phyloP scores from a whole-genome alignment of 2,888 invertebrate genomes.

The Trimorus sp. region DNA sequence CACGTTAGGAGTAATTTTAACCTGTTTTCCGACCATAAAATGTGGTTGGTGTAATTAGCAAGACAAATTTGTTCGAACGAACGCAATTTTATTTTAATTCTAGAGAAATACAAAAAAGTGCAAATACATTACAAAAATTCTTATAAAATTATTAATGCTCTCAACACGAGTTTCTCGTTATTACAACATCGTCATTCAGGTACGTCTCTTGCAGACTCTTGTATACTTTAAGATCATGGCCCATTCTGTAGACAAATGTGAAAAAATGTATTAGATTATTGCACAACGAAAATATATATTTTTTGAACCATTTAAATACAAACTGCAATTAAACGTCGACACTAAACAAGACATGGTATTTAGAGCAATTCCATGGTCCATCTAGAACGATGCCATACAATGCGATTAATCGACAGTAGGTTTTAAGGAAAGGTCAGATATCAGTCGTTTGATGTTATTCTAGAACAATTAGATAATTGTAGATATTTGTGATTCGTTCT shows the following conservation, averaged over 20 bases:
- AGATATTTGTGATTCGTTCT: conserved; percentile 4
- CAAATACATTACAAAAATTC: not conserved
- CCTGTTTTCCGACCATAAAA: too few species aligned
- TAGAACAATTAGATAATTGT: conserved; percentile 23
- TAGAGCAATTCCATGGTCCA: conserved; percentile 28
- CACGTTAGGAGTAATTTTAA: too few species aligned
- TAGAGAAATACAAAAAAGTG: too few species aligned
- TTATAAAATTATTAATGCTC: conserved; percentile 3
- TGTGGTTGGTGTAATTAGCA: too few species aligned
- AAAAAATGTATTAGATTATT: conserved; percentile 78
- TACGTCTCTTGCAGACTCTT: conserved; percentile 86
- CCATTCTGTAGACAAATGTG: conserved; percentile 83
- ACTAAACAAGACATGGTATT: conserved; percentile 29
- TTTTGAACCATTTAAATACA: conserved; percentile 57
- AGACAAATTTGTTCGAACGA: too few species aligned
- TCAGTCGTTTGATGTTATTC: conserved; percentile 35
- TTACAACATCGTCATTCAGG: conserved; percentile 81
- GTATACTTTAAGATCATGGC: conserved; percentile 84
- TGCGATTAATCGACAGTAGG: conserved; percentile 15
- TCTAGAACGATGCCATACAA: conserved; percentile 19
- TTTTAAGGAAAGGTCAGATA: conserved; percentile 19
- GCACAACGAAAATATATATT: conserved; percentile 53
- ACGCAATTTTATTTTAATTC: too few species aligned
- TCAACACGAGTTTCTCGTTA: conserved; percentile 8
- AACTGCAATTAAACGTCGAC: conserved; percentile 40